Conservation (phyloP, 1,140 invertebrate genomes). For the Maconellicoccus hirsutus region DNA sequence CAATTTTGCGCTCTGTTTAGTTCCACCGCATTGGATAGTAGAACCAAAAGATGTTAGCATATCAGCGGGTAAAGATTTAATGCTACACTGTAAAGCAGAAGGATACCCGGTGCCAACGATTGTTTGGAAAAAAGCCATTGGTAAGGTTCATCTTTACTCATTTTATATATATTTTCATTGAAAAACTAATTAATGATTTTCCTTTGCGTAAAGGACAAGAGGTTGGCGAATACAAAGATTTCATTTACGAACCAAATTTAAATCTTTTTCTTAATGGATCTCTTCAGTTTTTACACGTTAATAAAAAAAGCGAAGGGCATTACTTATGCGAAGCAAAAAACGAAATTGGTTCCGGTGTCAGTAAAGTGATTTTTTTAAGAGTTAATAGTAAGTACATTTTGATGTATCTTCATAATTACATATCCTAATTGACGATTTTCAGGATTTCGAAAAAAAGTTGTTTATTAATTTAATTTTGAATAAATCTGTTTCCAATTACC, state of each 20-base stretch:
- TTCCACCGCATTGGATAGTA: conserved; percentile 75
- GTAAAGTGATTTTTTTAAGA: conserved; percentile 75
- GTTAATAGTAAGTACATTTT: conserved; percentile 60
- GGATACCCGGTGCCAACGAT: conserved; percentile 80
- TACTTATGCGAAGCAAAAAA: conserved; percentile 89
- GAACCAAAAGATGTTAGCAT: conserved; percentile 79
- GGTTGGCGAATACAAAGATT: conserved; percentile 74
- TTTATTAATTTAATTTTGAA: no score
- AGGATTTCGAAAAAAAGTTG: no score
- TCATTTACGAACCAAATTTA: conserved; percentile 58
- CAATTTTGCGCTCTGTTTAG: neutral
- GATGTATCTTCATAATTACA: neutral
- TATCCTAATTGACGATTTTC: no score
- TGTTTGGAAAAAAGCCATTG: conserved; percentile 74
- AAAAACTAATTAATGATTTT: neutral
- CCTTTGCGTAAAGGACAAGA: conserved; percentile 42
- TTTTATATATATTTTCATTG: no score
- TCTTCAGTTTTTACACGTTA: conserved; percentile 62
- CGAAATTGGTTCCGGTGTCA: conserved; percentile 73
- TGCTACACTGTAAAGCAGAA: conserved; percentile 77
- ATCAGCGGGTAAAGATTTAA: conserved; percentile 67
- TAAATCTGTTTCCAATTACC: no score
- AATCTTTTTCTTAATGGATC: conserved; percentile 69
- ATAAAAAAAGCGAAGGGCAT: conserved; percentile 74
- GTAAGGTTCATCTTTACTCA: conserved; percentile 36